Base-by-base conservation (phyloP, 2,888 invertebrate genomes). In the Phengaris alcon region DNA sequence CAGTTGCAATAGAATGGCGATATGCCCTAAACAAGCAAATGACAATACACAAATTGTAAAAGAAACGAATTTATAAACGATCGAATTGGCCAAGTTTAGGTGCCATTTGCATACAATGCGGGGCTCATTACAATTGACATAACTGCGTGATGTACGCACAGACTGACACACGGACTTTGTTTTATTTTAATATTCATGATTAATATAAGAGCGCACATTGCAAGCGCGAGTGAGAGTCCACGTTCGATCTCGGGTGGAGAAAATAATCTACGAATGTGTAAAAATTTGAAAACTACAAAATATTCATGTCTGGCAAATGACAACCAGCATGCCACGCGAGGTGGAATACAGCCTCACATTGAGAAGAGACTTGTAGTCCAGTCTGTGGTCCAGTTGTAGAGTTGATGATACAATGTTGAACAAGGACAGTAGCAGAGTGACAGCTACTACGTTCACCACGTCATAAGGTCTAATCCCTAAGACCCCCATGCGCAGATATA, bases 91-190 rank as follows among this genome's bases (percentile, higher is more conserved):
- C 74, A 75, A 75, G 77, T 73, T 76, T 74, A 69, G 75, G 74
- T 75, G 68, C 79, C 77, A 76, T 91, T 91, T 90, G 89, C 91
- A 91, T 91, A 91, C 91, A 91, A 91, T 91, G 85, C 79, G 79
- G 82, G 79, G 83, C 83, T 89, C 88, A 89, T 89, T 89, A 89
- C 83, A 82, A 81, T 82, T 86, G 89, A 89, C 87, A 89, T 83
- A 83, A 84, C 87, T 87, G 86, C 79, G 80, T 79, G 76, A 74
- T 15, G 51, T 76, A 74, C 35, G 35, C 48, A 74, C 15, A 48
- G 22, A 74, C 54, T 74, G 75, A 69, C 69, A 55, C 48, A 57
- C 7, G 44, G 54, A 55, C 22, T 70, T 68, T 75, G 44, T 70
- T 51, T 72, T 72, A 52, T 70, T 51, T 72, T 72, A 52, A 72